Evolutionary conservation across 37 sponge, comb jelly and placozoan species (phyloP).

Genomic region (Halisarca cf. caerulea): DNA sequence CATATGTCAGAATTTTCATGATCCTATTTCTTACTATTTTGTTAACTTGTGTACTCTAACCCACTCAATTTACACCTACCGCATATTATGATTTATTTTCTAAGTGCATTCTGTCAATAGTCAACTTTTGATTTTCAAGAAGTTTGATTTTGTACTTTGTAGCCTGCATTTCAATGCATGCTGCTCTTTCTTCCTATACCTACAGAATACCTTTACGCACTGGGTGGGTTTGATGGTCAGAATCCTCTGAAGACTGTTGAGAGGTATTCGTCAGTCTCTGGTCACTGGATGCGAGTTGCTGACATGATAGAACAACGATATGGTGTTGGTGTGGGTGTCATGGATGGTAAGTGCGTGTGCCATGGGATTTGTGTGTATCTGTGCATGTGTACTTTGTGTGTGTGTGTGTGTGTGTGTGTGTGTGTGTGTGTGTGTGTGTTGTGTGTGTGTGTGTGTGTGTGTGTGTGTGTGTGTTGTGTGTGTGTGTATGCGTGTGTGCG

Average conservation of each 20-base stretch:
- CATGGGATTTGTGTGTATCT: not conserved
- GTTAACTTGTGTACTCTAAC: no score
- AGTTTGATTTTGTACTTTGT: no score
- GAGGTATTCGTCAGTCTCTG: not conserved
- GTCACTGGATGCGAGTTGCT: conserved; percentile 6
- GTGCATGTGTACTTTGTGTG: conserved; percentile 16
- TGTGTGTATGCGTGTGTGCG: not conserved
- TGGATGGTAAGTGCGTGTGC: conserved; percentile 29
- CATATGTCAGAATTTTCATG: no score
- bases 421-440: conserved; percentile 18
- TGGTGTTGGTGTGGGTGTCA: conserved; percentile 25
- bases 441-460: conserved; percentile 25
- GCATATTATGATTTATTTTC: no score
- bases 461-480: conserved; percentile 1
- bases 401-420: conserved; percentile 18
- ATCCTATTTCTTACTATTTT: no score
- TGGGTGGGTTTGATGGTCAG: conserved; percentile 28
- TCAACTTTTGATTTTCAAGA: no score
- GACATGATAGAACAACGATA: conserved; percentile 17
- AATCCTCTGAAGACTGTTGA: conserved; percentile 22
- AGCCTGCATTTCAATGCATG: no score
- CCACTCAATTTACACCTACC: no score
- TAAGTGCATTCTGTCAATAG: no score
- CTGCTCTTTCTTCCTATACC: no score
- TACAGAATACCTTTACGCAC: not conserved